These are phyloP conservation scores for Lepeophtheirus nordmannii DNA, from an alignment of 2,888 invertebrate species.

Conservation along the genomic window DNA sequence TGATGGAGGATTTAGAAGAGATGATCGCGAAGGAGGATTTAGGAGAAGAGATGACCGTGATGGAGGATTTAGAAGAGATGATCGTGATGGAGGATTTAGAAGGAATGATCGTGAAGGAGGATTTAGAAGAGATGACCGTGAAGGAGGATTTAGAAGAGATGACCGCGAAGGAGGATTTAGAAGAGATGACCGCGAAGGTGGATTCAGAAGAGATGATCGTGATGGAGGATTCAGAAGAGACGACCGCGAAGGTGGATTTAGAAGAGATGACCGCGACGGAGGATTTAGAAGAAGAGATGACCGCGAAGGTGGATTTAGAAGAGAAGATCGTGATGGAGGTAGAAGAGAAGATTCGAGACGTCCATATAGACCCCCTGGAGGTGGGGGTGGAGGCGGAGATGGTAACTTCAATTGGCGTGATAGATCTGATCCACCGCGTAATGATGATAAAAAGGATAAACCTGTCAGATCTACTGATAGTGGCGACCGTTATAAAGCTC, in stretches of 20 bases:
- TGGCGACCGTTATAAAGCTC: too few relatives aligned
- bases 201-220: conserved; percentile 22
- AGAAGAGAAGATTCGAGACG: neutral
- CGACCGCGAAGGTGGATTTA: neutral
- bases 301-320: conserved; percentile 25
- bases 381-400: conserved; percentile 7
- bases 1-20: conserved; percentile 13
- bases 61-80: conserved; percentile 25
- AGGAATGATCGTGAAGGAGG: conserved; percentile 24
- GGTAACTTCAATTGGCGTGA: too few relatives aligned
- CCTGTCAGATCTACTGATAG: too few relatives aligned
- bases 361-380: neutral
- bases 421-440: too few relatives aligned
- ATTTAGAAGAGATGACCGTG: neutral
- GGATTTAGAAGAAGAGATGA: conserved; percentile 24
- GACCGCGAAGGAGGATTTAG: conserved; percentile 15
- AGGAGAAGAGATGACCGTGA: conserved; percentile 8
- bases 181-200: conserved; percentile 26
- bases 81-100: conserved; percentile 25
- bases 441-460: too few relatives aligned
- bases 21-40: neutral
- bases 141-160: neutral
- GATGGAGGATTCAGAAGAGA: conserved; percentile 20
- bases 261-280: neutral
- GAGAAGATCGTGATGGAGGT: conserved; percentile 24